Conservation (phyloP, 2,888 invertebrate genomes). For the Conomelus anceps region DNA sequence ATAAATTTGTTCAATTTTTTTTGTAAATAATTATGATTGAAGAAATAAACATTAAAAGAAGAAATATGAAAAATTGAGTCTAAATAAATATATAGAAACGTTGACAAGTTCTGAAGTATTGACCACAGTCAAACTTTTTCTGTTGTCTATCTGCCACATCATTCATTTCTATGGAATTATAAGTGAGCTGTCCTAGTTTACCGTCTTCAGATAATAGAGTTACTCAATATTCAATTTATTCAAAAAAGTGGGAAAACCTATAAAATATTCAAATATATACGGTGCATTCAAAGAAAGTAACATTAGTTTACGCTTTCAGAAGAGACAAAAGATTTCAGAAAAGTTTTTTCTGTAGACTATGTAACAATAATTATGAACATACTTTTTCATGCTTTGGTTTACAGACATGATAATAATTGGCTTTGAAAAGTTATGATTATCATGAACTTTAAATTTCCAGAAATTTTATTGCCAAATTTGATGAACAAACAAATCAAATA, state of each 20-base stretch:
- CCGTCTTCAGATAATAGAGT: not conserved
- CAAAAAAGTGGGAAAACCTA: not conserved
- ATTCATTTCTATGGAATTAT: not conserved
- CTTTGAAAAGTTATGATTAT: too few relatives aligned
- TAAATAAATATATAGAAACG: not conserved
- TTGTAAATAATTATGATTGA: too few relatives aligned
- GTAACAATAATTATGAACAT: too few relatives aligned
- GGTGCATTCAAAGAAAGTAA: not conserved
- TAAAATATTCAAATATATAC: not conserved
- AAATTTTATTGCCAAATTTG: too few relatives aligned
- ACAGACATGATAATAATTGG: too few relatives aligned
- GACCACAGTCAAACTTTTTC: not conserved
- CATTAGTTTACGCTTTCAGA: not conserved
- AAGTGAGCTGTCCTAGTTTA: not conserved
- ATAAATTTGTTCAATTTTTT: too few relatives aligned
- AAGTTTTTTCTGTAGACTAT: too few relatives aligned
- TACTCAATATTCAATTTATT: not conserved
- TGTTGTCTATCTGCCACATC: not conserved
- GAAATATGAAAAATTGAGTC: not conserved
- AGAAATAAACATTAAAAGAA: too few relatives aligned
- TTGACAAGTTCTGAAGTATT: too few relatives aligned
- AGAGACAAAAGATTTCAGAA: not conserved
- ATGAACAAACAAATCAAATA: too few relatives aligned
- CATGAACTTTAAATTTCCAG: too few relatives aligned
- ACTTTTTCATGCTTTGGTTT: too few relatives aligned